phyloP scores from a whole-genome alignment of 2,888 invertebrate genomes.

The Campaea margaritaria region DNA sequence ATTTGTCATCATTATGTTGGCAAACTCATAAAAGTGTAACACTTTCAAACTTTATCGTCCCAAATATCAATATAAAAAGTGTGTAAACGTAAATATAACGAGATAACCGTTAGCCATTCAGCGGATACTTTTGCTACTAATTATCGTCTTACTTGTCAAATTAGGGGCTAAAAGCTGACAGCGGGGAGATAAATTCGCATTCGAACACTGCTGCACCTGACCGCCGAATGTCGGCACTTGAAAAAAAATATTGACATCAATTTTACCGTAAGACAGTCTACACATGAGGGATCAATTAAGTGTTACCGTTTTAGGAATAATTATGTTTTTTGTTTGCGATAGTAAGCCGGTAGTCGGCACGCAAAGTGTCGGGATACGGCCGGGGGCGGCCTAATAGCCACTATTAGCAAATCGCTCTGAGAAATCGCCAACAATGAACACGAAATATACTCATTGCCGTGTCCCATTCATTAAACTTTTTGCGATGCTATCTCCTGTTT shows the following conservation, averaged over 20 bases:
- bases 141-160: slow-evolving; percentile 51
- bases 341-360: slow-evolving; percentile 73
- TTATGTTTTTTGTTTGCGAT: slow-evolving; percentile 70
- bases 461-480: slow-evolving; percentile 78
- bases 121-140: slow-evolving; percentile 44
- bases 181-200: slow-evolving; percentile 53
- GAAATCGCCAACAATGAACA: slow-evolving; percentile 82
- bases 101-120: slow-evolving; percentile 42
- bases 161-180: slow-evolving; percentile 51
- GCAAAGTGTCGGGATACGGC: slow-evolving; percentile 61
- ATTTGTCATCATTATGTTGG: slow-evolving; percentile 25
- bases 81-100: slow-evolving; percentile 41
- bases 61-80: slow-evolving; percentile 30
- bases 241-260: slow-evolving; percentile 61
- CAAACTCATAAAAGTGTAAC: slow-evolving; percentile 24
- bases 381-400: slow-evolving; percentile 73
- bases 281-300: slow-evolving; percentile 69
- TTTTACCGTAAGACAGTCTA: slow-evolving; percentile 70
- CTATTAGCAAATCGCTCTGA: slow-evolving; percentile 79
- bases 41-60: slow-evolving; percentile 29
- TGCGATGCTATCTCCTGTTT: slow-evolving; percentile 67
- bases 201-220: slow-evolving; percentile 48
- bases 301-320: slow-evolving; percentile 81
- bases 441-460: slow-evolving; percentile 75
- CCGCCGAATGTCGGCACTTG: slow-evolving; percentile 58